A percentile compares a stretch with the other conserved stretches of the same genome.
These are phyloP conservation scores for Melipona bicolor DNA, from an alignment of 2,888 invertebrate genomes.

Conservation along the genomic window DNA sequence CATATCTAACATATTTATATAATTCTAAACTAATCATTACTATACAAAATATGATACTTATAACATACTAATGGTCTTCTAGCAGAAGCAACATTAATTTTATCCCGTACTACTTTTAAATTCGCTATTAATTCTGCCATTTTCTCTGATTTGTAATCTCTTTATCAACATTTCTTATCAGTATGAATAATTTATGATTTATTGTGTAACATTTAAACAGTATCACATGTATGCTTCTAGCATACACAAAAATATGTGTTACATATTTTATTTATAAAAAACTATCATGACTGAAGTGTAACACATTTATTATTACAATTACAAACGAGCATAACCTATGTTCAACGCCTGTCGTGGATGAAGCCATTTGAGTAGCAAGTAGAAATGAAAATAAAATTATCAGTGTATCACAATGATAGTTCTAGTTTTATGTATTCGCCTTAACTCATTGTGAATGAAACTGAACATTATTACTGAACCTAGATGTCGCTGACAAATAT, in stretches of 20 bases:
- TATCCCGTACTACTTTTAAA: constrained; percentile 74
- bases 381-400: too few relatives aligned
- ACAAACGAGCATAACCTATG: neutral
- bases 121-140: constrained; percentile 77
- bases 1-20: neutral
- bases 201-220: neutral
- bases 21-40: neutral
- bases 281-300: neutral
- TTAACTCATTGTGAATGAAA: too few relatives aligned
- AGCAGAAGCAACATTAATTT: constrained; percentile 73
- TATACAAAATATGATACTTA: neutral
- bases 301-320: neutral
- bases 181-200: neutral
- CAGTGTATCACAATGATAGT: too few relatives aligned
- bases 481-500: neutral
- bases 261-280: neutral
- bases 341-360: neutral
- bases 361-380: too few relatives aligned
- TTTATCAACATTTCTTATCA: neutral
- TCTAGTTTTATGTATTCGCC: too few relatives aligned
- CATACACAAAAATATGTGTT: neutral
- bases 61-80: constrained; percentile 73
- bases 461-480: neutral
- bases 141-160: neutral
- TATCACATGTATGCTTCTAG: neutral